These are phyloP conservation scores for Harlomillsia oculata DNA, from an alignment of 1,140 invertebrate genomes.

Conservation along the genomic window DNA sequence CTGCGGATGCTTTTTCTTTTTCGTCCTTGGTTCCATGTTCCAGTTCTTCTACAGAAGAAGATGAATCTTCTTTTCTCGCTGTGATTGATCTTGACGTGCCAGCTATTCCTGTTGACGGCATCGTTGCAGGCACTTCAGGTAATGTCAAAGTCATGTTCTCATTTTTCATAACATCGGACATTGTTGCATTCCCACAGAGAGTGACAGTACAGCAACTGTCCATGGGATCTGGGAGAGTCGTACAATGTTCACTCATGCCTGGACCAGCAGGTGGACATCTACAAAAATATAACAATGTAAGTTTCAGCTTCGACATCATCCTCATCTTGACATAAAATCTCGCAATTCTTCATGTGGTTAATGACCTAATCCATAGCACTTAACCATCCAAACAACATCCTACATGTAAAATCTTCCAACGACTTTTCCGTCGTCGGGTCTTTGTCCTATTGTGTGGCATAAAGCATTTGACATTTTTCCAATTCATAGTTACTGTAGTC, in stretches of 20 bases:
- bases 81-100: slow-evolving; percentile 1
- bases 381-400: no score
- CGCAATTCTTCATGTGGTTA: no score
- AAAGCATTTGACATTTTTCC: no score
- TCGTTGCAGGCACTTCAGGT: background rate
- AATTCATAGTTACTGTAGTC: no score
- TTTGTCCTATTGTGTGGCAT: no score
- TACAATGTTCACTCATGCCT: slow-evolving; percentile 52
- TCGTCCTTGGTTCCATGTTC: background rate
- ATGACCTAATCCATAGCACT: no score
- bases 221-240: slow-evolving; percentile 59
- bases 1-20: background rate
- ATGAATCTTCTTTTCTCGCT: background rate
- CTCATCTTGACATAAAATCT: no score
- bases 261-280: slow-evolving; percentile 48
- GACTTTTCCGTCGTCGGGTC: no score
- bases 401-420: no score
- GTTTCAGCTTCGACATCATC: no score
- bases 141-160: slow-evolving; percentile 4
- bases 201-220: slow-evolving; percentile 71
- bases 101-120: background rate
- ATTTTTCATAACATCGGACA: slow-evolving; percentile 33
- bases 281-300: no score
- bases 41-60: background rate
- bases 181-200: slow-evolving; percentile 30